phyloP scores from a whole-genome alignment of 2,797 vertebrate genomes.

The Premnoplex brunnescens region DNA sequence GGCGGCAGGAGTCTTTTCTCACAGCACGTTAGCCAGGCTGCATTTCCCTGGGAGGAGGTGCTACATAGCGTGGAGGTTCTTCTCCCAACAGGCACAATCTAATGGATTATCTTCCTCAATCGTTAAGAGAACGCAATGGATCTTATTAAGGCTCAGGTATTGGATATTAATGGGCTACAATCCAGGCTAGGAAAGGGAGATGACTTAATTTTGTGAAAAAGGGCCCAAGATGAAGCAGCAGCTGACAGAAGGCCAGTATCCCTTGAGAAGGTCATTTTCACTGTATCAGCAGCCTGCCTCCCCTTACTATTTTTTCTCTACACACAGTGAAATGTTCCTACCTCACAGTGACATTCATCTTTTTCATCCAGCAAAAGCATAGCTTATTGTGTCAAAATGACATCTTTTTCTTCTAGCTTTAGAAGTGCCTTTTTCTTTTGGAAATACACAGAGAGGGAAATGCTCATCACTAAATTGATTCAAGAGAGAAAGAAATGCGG shows the following conservation, averaged over 20 bases:
- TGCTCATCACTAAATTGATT: neutral
- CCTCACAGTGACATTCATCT: neutral
- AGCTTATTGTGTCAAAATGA: neutral
- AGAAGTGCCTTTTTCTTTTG: neutral
- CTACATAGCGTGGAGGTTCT: neutral
- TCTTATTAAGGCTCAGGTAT: neutral
- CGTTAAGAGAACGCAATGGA: neutral
- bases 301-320: constrained; percentile 6
- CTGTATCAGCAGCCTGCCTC: constrained; percentile 25
- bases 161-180: neutral
- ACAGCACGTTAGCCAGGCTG: neutral
- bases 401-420: neutral
- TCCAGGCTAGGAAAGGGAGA: neutral
- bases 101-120: neutral
- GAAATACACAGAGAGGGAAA: neutral
- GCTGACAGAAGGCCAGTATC: constrained; percentile 25
- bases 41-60: constrained; percentile 37
- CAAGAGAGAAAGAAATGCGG: neutral
- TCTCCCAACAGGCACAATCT: neutral
- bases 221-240: neutral
- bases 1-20: neutral
- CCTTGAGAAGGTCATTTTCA: constrained; percentile 63
- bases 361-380: neutral
- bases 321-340: neutral
- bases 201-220: neutral